phyloP scores from a whole-genome alignment of 2,797 vertebrate genomes.

The Siniperca scherzeri region DNA sequence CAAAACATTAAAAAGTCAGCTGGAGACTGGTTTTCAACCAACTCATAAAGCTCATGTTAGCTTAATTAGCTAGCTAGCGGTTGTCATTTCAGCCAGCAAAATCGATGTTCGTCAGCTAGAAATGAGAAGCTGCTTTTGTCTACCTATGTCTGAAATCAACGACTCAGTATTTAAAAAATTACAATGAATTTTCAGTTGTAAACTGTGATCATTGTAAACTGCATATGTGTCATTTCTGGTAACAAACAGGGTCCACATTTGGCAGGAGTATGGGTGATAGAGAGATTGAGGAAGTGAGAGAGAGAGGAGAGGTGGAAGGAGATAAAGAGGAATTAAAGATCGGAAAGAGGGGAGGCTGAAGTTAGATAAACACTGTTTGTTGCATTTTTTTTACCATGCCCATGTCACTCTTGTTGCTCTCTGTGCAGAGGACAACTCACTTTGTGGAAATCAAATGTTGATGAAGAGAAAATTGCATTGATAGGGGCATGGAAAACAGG shows the following conservation, averaged over 20 bases:
- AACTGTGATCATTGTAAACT: not conserved
- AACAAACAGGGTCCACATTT: constrained; percentile 39
- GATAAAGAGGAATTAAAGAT: constrained; percentile 62
- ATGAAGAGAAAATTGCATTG: constrained; percentile 80
- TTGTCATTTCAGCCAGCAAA: not conserved
- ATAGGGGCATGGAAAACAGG: constrained; percentile 72
- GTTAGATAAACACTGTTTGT: constrained; percentile 63
- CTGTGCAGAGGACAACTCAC: constrained; percentile 65
- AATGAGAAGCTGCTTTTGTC: not conserved
- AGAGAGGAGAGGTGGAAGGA: constrained; percentile 33
- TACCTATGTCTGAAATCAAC: not conserved
- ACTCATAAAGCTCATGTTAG: not conserved
- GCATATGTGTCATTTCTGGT: constrained; percentile 6
- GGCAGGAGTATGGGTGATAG: constrained; percentile 11
- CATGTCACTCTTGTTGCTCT: constrained; percentile 40
- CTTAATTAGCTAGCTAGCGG: not conserved
- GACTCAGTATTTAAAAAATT: not conserved
- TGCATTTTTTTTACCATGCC: constrained; percentile 7
- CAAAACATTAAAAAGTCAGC: too few species aligned
- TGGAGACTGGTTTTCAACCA: not conserved
- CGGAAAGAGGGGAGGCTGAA: constrained; percentile 31
- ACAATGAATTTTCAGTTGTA: not conserved
- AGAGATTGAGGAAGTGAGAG: constrained; percentile 14
- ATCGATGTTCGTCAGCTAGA: not conserved
- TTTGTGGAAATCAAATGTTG: constrained; percentile 82